Evolutionary conservation across 2,113 vertebrate genomes (phyloP), one percentile per base, ranked within the genome.

Genomic region (Xiphophorus maculatus): DNA sequence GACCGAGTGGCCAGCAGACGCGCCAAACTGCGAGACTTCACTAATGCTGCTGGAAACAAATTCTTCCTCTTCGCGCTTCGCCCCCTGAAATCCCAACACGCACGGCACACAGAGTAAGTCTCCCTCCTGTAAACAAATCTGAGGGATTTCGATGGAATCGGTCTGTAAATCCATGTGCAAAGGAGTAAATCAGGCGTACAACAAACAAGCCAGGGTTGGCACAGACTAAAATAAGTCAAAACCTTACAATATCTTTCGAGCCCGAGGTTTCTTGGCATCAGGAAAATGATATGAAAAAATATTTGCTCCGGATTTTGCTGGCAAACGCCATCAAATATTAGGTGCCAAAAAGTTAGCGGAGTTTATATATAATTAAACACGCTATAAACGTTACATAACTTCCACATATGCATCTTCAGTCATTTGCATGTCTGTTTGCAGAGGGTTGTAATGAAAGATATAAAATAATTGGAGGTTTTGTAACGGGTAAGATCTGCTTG

Each of bases 41-140:
- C 19, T 69, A 66, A 70, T 44, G 58, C 68, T 60, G 61, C 54
- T 66, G 73, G 61, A 77, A 75, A 84, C 76, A 66, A 77, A 37
- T 66, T 74, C 82, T 63, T 81, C 61, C 67, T 60, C 71, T 5
- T 48, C 44, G 10, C 13, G 77, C 74, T 80, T 77, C 32, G 64
- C 69, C 84, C 77, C 8, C 37, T 0, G 30, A 80, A 85, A 89
- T 88, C 84, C 76, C 74, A 67, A 79, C 77, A 29, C 17, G 44
- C 63, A 67, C 48, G 51, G 71, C 71, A 32, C 42, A 29, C 58
- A 82, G 84, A 61, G 82, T 74, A 40, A 86, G 73, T 77, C 37
- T 48, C 63, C 25, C 71, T 44, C 82, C 74, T 1, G 77, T 82
- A 86, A 88, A 87, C 83, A 82, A 77, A 76, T 77, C 70, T 1